These are phyloP conservation scores for Montipora cactus DNA, from an alignment of 64 coral and sea anemone genomes.

Conservation along the genomic window DNA sequence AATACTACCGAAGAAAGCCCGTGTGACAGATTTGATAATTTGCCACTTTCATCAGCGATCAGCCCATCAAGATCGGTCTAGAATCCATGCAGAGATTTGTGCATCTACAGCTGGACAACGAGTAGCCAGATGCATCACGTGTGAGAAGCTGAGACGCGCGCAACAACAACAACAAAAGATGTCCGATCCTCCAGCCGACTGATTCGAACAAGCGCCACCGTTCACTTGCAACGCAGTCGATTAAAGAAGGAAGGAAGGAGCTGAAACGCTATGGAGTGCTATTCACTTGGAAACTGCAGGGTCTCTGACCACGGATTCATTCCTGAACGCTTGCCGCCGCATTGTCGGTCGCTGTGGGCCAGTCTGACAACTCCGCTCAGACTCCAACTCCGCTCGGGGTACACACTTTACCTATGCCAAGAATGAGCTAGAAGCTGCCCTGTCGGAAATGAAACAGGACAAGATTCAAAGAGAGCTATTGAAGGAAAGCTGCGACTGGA, in stretches of 20 bases:
- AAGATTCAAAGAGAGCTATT: not conserved
- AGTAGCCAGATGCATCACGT: not conserved
- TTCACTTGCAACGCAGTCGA: not conserved
- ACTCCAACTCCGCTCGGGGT: too few species aligned
- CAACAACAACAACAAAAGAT: constrained; percentile 13
- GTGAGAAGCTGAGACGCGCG: not conserved
- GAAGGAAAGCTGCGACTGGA: constrained; percentile 20
- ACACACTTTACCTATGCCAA: not conserved
- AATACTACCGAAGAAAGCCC: not conserved
- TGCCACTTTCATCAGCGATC: not conserved
- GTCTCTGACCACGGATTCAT: too few species aligned
- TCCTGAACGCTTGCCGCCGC: too few species aligned
- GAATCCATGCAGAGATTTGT: not conserved
- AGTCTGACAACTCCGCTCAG: not conserved
- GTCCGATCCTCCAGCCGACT: not conserved
- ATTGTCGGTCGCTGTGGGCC: not conserved
- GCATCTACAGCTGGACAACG: not conserved
- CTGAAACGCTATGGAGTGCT: too few species aligned
- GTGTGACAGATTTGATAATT: not conserved
- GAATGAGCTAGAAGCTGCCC: constrained; percentile 14
- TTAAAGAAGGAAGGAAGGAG: not conserved
- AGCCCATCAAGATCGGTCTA: not conserved
- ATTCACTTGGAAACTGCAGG: too few species aligned
- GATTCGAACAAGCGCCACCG: not conserved
- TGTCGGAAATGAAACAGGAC: not conserved